Percentiles rank a stretch among this genome's conserved stretches.
Conservation (phyloP, 92 coral and sea anemone genomes). For the Scolanthus callimorphus region DNA sequence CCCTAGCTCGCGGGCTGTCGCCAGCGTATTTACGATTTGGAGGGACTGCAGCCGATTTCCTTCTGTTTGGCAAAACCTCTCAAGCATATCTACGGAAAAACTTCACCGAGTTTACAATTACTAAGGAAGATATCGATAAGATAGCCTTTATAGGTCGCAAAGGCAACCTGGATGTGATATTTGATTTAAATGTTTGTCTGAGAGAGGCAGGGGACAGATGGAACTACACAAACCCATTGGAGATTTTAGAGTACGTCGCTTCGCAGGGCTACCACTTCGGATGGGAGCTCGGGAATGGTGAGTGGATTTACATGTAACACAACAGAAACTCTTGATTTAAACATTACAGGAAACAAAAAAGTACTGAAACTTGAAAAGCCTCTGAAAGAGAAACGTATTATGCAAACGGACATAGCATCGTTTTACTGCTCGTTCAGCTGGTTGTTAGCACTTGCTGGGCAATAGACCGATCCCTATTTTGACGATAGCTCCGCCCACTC, state of each 20-base stretch:
- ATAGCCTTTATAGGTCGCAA: slow-evolving; percentile 46
- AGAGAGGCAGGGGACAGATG: slow-evolving; percentile 47
- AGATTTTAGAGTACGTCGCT: slow-evolving; percentile 63
- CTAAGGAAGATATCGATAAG: slow-evolving; percentile 61
- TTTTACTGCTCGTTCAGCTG: not conserved
- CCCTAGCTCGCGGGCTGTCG: slow-evolving; percentile 65
- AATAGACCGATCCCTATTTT: no score
- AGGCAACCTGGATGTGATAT: slow-evolving; percentile 61
- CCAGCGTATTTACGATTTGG: slow-evolving; percentile 82
- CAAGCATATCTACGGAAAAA: slow-evolving; percentile 16
- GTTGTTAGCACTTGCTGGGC: no score
- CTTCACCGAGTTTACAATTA: slow-evolving; percentile 60
- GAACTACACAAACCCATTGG: slow-evolving; percentile 69
- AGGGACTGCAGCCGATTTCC: slow-evolving; percentile 68
- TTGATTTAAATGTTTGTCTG: slow-evolving; percentile 64
- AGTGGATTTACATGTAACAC: not conserved
- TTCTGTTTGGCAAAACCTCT: slow-evolving; percentile 15
- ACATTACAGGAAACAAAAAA: not conserved
- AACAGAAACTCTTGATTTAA: not conserved
- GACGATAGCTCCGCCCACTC: no score
- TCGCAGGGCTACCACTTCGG: slow-evolving; percentile 54
- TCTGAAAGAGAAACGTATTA: not conserved
- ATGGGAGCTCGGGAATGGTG: slow-evolving; percentile 97
- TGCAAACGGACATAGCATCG: not conserved
- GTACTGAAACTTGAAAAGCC: not conserved